These are phyloP conservation scores for Plebejus melissa DNA, from an alignment of 2,888 invertebrate genomes.

Conservation along the genomic window DNA sequence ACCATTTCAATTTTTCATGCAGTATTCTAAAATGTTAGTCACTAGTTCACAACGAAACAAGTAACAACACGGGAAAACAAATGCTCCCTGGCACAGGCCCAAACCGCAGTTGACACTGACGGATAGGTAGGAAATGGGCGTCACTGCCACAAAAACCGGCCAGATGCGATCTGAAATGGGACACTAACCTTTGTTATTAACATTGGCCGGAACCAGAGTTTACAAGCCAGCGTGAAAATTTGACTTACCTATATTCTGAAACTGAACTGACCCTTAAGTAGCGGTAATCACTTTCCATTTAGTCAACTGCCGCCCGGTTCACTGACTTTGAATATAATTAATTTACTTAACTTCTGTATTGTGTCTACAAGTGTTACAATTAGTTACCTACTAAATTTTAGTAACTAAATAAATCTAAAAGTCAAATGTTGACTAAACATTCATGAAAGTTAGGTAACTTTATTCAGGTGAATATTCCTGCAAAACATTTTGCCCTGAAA, in stretches of 20 bases:
- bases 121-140: constrained; percentile 32
- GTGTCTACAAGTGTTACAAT: not conserved
- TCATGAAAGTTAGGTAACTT: not conserved
- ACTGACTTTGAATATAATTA: not conserved
- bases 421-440: not conserved
- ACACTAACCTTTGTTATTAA: constrained; percentile 41
- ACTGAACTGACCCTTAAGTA: not conserved
- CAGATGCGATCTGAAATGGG: constrained; percentile 28
- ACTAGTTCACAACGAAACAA: not conserved
- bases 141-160: constrained; percentile 30
- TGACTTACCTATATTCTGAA: too few species aligned
- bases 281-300: not conserved
- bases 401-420: not conserved
- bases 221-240: not conserved
- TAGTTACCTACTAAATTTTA: not conserved
- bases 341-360: not conserved
- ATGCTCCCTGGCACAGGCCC: constrained; percentile 32
- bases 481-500: not conserved
- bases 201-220: not conserved
- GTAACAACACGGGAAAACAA: constrained; percentile 17
- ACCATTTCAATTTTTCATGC: not conserved
- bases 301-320: not conserved
- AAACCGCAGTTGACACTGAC: constrained; percentile 35
- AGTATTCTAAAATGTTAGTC: not conserved
- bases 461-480: not conserved